Conservation (phyloP, 2,797 vertebrate species). For the Chelon auratus region DNA sequence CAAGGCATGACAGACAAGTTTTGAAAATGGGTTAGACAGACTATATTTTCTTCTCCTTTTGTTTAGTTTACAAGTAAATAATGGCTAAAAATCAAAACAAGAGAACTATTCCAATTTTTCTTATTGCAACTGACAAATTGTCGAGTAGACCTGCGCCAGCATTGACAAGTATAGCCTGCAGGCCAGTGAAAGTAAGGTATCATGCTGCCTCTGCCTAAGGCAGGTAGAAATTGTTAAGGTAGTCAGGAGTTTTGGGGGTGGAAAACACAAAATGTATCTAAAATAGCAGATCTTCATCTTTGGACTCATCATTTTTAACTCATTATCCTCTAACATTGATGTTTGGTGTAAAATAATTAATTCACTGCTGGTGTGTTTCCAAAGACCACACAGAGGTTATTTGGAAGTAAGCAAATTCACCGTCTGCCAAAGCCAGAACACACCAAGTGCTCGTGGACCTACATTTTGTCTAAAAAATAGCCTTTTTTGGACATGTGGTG, state of each 20-base stretch:
- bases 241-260: neutral
- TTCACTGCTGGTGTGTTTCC: too few relatives aligned
- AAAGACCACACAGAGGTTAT: too few relatives aligned
- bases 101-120: neutral
- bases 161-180: conserved; percentile 4
- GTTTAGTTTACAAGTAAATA: conserved; percentile 40
- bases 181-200: neutral
- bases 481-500: too few relatives aligned
- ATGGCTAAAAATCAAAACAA: conserved; percentile 26
- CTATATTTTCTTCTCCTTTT: conserved; percentile 19
- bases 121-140: conserved; percentile 29
- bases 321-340: neutral
- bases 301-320: neutral
- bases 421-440: too few relatives aligned
- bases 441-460: too few relatives aligned
- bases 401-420: too few relatives aligned
- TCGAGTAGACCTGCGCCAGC: conserved; percentile 29
- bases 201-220: conserved; percentile 13
- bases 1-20: conserved; percentile 21
- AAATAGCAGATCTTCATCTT: neutral
- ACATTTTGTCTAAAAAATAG: too few relatives aligned
- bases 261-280: neutral
- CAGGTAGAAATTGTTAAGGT: conserved; percentile 1
- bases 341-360: too few relatives aligned
- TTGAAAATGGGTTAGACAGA: conserved; percentile 36